Conservation (phyloP, 2,888 invertebrate genomes). For the Drosophila peninsularis region DNA sequence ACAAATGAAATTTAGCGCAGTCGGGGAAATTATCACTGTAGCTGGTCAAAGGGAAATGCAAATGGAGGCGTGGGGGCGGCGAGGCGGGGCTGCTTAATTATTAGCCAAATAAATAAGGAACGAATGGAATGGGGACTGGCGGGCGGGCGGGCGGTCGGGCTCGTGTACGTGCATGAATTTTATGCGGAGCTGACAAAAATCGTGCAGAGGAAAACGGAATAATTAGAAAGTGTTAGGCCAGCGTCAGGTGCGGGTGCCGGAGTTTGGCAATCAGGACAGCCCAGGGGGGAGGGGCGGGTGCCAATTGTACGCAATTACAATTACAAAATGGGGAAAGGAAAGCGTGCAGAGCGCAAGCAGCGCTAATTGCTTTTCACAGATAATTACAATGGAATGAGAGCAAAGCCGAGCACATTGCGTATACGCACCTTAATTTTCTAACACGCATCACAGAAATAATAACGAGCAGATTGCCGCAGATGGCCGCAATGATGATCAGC, state of each 20-base stretch:
- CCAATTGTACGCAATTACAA: constrained; percentile 69
- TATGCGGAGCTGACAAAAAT: constrained; percentile 76
- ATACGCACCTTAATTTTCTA: constrained; percentile 86
- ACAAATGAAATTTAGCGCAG: neutral
- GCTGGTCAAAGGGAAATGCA: constrained; percentile 28
- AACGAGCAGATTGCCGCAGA: constrained; percentile 95
- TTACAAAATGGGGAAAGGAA: constrained; percentile 32
- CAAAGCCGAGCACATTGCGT: constrained; percentile 29
- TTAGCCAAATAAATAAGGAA: constrained; percentile 63
- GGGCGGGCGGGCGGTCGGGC: no score
- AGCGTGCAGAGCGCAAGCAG: constrained; percentile 28
- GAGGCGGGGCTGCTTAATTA: constrained; percentile 46
- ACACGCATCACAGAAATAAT: constrained; percentile 94
- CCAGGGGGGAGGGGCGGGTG: constrained; percentile 34
- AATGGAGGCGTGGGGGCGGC: constrained; percentile 25
- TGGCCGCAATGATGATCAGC: constrained; percentile 93
- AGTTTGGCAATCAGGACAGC: constrained; percentile 58
- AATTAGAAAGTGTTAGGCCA: constrained; percentile 55
- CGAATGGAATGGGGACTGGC: constrained; percentile 16
- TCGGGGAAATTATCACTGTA: constrained; percentile 11
- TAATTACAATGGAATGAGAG: constrained; percentile 59
- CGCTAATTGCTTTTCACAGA: constrained; percentile 75
- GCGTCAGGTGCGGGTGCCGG: constrained; percentile 20
- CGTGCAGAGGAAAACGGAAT: constrained; percentile 53
- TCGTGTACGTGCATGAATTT: constrained; percentile 62